phyloP scores from a whole-genome alignment of 1,140 invertebrate species.

The Thaumetopoea pityocampa region DNA sequence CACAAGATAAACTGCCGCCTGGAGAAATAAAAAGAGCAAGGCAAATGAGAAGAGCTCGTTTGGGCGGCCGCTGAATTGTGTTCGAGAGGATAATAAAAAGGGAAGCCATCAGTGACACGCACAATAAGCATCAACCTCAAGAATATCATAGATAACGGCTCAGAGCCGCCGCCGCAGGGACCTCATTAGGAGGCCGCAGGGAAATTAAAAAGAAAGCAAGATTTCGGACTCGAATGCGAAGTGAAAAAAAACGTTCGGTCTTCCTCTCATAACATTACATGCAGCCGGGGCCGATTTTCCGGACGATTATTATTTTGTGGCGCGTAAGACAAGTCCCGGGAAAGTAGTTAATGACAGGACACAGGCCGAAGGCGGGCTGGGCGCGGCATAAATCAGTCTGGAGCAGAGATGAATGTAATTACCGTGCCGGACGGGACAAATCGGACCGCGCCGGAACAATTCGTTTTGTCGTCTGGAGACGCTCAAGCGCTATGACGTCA shows the following conservation, averaged over 20 bases:
- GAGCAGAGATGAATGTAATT: conserved; percentile 41
- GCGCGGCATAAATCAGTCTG: conserved; percentile 39
- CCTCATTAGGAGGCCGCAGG: conserved; percentile 75
- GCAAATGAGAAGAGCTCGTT: conserved; percentile 71
- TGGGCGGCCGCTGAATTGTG: conserved; percentile 70
- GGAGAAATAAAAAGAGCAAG: conserved; percentile 73
- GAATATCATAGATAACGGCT: conserved; percentile 75
- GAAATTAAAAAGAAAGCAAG: conserved; percentile 77
- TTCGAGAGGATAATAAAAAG: conserved; percentile 75
- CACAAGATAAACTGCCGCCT: conserved; percentile 68
- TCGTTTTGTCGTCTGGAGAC: conserved; percentile 16
- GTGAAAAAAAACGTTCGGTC: conserved; percentile 61
- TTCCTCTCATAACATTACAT: conserved; percentile 74
- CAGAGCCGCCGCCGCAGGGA: conserved; percentile 54
- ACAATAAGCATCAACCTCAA: conserved; percentile 76
- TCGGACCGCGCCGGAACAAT: conserved; percentile 17
- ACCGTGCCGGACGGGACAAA: conserved; percentile 32
- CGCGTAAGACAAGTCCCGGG: conserved; percentile 64
- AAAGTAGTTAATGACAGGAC: conserved; percentile 57
- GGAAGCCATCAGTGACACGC: conserved; percentile 75
- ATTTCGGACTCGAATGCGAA: conserved; percentile 72
- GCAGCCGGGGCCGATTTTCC: conserved; percentile 73
- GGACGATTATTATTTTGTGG: conserved; percentile 76
- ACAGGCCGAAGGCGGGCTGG: conserved; percentile 23
- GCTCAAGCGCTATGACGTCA: too few relatives aligned